Evolutionary conservation across 2,113 vertebrate genomes (phyloP), one percentile per base, ranked within the genome.

Genomic region (Tonatia bakeri): DNA sequence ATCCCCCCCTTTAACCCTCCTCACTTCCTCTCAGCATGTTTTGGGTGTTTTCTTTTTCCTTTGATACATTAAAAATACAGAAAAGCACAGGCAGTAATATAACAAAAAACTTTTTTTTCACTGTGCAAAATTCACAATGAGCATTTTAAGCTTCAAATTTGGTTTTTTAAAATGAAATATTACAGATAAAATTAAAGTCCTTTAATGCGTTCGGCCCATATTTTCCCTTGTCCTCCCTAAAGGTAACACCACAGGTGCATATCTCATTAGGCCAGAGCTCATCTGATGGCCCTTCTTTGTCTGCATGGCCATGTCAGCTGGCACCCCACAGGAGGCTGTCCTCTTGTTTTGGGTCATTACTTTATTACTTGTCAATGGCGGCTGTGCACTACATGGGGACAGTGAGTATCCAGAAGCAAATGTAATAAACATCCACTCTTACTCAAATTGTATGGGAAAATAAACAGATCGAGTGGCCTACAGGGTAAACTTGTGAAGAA

Each of bases 121-220:
- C 26, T 9, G 22, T 47, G 13, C 12, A 87, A 47, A 73, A 64
- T 64, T n/a, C 76, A 47, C 67, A 67, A 67, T 52, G 33, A 82
- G 76, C 24, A 79, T 52, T 90, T 92, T 64, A 87, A 87, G 43
- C 8, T 22, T 54, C 26, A 12, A 73, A 33, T 83, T 88, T 85
- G 76, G 59, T 64, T 52, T 64, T 87, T 36, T 36, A 40, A 56
- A 26, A 67, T 77, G 12, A 47, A 26, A 38, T 11, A 61, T 65
- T 82, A n/a, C 9, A 38, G 69, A 38, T 77, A 65, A 87, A 81
- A 91, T 85, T n/a, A 40, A 87, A 95, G 7, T 43, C 5, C n/a
- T 59, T 59, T 75, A 56, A 94, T 54, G 59, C 38, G 9, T 5
- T 1, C 7, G 24, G 67, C 50, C 6, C 20, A 15, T 20, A 36